These are phyloP conservation scores for Drosophila lini DNA, from an alignment of 1,140 invertebrate species.

Conservation along the genomic window DNA sequence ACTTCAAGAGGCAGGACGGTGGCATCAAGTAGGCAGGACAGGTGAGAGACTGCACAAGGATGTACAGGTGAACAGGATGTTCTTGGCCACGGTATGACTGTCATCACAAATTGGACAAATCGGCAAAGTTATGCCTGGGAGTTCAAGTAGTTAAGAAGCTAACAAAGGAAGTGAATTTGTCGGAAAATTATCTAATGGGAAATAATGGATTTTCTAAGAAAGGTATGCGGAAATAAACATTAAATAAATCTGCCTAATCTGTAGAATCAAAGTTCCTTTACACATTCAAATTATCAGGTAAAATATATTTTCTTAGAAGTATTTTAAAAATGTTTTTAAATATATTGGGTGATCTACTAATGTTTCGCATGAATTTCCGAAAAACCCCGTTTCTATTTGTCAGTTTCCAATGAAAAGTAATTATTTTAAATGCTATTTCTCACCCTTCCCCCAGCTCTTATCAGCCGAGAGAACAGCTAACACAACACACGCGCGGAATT, in stretches of 20 bases:
- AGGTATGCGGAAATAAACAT: neutral
- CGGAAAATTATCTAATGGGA: conserved; percentile 2
- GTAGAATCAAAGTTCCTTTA: neutral
- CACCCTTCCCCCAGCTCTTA: conserved; percentile 12
- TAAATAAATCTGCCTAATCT: neutral
- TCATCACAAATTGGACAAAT: conserved; percentile 49
- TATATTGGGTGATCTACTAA: neutral
- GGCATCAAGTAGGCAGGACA: conserved; percentile 2
- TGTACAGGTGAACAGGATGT: conserved; percentile 60
- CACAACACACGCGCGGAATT: conserved; percentile 16
- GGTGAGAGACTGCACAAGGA: conserved; percentile 1
- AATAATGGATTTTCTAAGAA: neutral
- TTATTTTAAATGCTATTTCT: neutral
- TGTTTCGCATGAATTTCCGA: neutral
- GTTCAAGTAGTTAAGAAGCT: neutral
- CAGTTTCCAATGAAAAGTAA: neutral
- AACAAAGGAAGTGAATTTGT: conserved; percentile 10
- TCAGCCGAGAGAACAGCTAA: conserved; percentile 26
- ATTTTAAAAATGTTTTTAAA: no score
- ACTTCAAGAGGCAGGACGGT: conserved; percentile 22
- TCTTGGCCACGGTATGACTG: conserved; percentile 46
- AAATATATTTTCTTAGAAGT: neutral
- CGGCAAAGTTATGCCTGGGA: conserved; percentile 34
- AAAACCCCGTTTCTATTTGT: neutral
- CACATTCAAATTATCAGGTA: no score